These are phyloP conservation scores for Aethes cnicana DNA, from an alignment of 2,888 invertebrate genomes.

Conservation along the genomic window DNA sequence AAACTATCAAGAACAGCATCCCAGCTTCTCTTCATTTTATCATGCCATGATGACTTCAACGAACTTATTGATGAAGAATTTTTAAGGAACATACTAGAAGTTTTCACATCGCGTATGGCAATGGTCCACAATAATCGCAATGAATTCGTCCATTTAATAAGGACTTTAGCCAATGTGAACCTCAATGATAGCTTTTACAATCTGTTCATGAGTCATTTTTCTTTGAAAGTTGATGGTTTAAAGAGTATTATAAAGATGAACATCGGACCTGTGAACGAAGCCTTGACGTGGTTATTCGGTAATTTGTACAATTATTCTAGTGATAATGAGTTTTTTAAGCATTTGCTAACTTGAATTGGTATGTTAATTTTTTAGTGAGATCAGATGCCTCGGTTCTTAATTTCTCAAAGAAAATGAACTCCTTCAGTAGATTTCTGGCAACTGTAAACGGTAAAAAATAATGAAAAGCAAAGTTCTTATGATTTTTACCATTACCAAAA, in stretches of 20 bases:
- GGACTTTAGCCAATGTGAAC: constrained; percentile 58
- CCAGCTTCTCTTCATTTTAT: constrained; percentile 56
- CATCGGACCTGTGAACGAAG: constrained; percentile 37
- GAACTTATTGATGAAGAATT: constrained; percentile 40
- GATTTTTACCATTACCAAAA: no score
- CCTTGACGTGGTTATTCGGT: constrained; percentile 62
- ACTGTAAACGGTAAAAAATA: no score
- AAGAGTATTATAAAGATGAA: constrained; percentile 41
- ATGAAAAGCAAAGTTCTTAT: constrained; percentile 4
- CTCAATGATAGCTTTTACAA: constrained; percentile 36
- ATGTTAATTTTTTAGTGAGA: no score
- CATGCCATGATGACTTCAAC: constrained; percentile 57
- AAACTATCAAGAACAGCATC: constrained; percentile 38
- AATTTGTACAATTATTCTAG: constrained; percentile 52
- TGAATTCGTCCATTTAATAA: constrained; percentile 49
- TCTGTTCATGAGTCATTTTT: constrained; percentile 44
- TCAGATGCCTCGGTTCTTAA: no score
- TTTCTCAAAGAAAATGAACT: no score
- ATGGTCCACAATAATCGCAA: constrained; percentile 36
- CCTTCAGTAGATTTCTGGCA: no score
- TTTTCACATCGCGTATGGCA: constrained; percentile 39
- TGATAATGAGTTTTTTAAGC: constrained; percentile 44
- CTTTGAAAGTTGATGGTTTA: constrained; percentile 36
- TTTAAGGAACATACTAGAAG: constrained; percentile 41
- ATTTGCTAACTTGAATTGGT: constrained; percentile 34